phyloP scores from a whole-genome alignment of 2,888 invertebrate species.

The Dendrolimus houi region DNA sequence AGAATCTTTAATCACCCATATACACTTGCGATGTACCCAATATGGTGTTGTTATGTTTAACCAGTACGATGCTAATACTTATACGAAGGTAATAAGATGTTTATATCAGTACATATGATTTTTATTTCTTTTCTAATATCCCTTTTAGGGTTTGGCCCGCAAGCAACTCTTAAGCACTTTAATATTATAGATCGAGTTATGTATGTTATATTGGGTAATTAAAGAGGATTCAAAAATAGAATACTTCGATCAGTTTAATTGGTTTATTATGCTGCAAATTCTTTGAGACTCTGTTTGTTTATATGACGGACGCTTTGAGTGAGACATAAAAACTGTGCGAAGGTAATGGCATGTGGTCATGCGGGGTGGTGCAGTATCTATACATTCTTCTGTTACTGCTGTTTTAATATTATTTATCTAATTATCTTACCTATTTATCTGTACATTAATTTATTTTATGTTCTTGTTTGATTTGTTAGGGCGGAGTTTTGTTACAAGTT shows the following conservation, averaged over 20 bases:
- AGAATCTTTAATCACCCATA: no score
- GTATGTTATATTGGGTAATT: neutral
- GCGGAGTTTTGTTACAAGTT: no score
- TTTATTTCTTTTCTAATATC: neutral
- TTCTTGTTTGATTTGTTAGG: no score
- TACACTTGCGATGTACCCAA: no score
- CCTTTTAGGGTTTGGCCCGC: neutral
- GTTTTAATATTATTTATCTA: no score
- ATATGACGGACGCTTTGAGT: neutral
- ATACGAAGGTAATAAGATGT: no score
- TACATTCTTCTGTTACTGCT: neutral
- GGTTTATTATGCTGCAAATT: neutral
- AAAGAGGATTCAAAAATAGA: neutral
- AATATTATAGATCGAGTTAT: neutral
- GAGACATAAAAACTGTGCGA: neutral
- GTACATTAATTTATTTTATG: no score
- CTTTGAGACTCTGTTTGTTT: neutral
- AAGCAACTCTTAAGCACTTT: neutral
- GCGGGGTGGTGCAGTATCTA: neutral
- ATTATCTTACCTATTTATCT: no score
- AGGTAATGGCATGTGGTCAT: neutral
- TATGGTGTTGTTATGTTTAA: no score
- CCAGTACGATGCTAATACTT: no score
- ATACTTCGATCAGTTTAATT: neutral
- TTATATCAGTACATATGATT: neutral